Base-by-base conservation (phyloP, 2,113 vertebrate genomes). In the Entomyzon cyanotis region DNA sequence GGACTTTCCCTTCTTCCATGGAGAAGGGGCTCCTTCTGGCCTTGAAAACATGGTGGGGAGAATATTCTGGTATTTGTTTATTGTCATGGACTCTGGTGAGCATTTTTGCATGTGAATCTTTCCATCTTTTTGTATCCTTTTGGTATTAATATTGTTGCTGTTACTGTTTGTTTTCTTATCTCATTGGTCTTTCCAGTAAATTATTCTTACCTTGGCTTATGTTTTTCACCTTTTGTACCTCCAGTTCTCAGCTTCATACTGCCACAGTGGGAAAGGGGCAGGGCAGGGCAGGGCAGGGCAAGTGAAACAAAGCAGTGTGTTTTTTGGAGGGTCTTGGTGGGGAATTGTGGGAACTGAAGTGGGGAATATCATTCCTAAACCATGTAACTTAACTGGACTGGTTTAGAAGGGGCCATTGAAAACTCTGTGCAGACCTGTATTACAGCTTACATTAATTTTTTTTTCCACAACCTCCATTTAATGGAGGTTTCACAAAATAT, bases 301-400 rank as follows among this genome's bases (percentile, higher is more conserved):
- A n/a, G 21, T 0, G 0, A 44, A 6, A 19, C 22, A 28, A 14
- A 49, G 22, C 14, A 15, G 7, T 0, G 0, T 19, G 11, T 10
- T 22, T 37, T 77, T 60, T 33, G 33, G 44, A 42, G 14, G 69
- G 22, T 9, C 63, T 37, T 39, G 12, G 27, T 69, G 46, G 22
- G 17, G 9, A 39, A 39, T 11, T 39, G 39, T 39, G 39, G 39
- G 3, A 33, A 23, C 18, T 33, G 9, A 44, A 3, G 3, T 46
- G 15, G 18, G 18, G 15, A 87, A 28, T 46, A 28, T 6, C 15
- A 15, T 31, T 52, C 37, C 33, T 60, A 41, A 77, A 44, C 11
- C 17, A 44, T 33, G 33, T 30, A 16, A 37, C 15, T 49, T 80
- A 49, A 37, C 20, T 70, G 7, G 41, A 23, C 5, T 46, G 13